Conservation (phyloP, 2,888 invertebrate species). For the Hemithea aestivaria region DNA sequence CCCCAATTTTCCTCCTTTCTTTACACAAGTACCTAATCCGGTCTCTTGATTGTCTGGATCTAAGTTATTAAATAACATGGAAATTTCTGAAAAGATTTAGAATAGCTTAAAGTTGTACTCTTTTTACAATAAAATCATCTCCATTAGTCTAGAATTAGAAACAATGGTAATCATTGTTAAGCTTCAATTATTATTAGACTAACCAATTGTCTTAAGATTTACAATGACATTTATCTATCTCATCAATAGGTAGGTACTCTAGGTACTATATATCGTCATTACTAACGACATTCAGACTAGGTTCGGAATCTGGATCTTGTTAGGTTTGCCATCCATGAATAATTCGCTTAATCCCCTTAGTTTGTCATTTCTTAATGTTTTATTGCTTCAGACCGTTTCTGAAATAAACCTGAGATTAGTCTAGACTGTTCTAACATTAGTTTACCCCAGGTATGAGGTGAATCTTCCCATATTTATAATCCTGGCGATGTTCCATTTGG, state of each 20-base stretch:
- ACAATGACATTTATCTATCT: constrained; percentile 11
- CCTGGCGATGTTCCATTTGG: constrained; percentile 40
- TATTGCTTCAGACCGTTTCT: constrained; percentile 18
- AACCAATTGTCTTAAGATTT: constrained; percentile 9
- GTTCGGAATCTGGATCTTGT: constrained; percentile 14
- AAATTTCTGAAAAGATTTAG: no score
- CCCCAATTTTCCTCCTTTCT: no score
- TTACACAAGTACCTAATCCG: no score
- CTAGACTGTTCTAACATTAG: constrained; percentile 25
- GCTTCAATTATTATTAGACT: constrained; percentile 1
- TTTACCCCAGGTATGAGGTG: constrained; percentile 17
- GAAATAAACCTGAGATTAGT: constrained; percentile 23
- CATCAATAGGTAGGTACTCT: no score
- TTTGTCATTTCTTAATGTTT: constrained; percentile 24
- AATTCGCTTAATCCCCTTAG: constrained; percentile 17
- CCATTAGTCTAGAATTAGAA: constrained; percentile 24
- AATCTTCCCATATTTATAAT: constrained; percentile 38
- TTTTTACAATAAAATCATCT: no score
- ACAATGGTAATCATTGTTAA: constrained; percentile 13
- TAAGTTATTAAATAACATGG: no score
- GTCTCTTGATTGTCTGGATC: no score
- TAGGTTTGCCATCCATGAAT: constrained; percentile 17
- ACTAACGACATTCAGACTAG: constrained; percentile 6
- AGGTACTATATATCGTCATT: constrained; percentile 2
- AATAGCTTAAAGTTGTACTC: no score